Percentiles rank a stretch among this genome's conserved stretches.
These are phyloP conservation scores for Chaunax sp. DNA, from an alignment of 2,797 vertebrate species.

Conservation along the genomic window DNA sequence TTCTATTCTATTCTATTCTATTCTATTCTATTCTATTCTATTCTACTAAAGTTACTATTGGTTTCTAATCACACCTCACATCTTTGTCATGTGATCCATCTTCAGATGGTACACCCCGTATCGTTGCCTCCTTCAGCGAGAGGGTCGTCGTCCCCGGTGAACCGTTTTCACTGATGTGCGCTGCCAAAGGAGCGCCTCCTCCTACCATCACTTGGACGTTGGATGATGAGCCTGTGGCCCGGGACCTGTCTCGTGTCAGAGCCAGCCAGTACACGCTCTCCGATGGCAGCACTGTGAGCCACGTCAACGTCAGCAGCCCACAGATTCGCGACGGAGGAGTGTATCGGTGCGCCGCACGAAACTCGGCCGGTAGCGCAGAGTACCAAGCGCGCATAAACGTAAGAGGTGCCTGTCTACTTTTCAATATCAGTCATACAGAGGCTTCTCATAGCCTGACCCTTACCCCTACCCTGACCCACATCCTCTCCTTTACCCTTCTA, in stretches of 20 bases:
- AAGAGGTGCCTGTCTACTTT: slow-evolving; percentile 99
- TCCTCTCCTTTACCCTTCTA: slow-evolving; percentile 55
- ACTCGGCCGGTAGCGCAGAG: slow-evolving; percentile 99
- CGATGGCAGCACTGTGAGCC: slow-evolving; percentile 95
- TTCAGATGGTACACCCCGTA: slow-evolving; percentile 95
- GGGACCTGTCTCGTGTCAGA: slow-evolving; percentile 89
- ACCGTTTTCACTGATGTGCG: slow-evolving; percentile 96
- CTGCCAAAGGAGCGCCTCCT: slow-evolving; percentile 95
- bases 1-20: no score
- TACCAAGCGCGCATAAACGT: slow-evolving; percentile 99
- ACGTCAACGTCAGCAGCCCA: slow-evolving; percentile 95
- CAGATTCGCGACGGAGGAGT: slow-evolving; percentile 98
- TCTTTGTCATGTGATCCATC: not conserved
- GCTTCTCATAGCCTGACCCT: slow-evolving; percentile 80
- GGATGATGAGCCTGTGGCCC: slow-evolving; percentile 93
- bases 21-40: no score
- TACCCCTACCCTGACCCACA: slow-evolving; percentile 62
- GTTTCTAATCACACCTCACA: not conserved
- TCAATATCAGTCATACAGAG: slow-evolving; percentile 98
- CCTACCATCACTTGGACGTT: slow-evolving; percentile 97
- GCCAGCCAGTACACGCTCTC: slow-evolving; percentile 97
- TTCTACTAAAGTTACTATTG: no score
- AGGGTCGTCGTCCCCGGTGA: slow-evolving; percentile 96
- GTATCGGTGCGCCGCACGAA: slow-evolving; percentile 98
- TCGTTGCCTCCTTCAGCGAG: slow-evolving; percentile 97